Conservation (phyloP, 2,888 invertebrate genomes). For the Leptopilina myrica region DNA sequence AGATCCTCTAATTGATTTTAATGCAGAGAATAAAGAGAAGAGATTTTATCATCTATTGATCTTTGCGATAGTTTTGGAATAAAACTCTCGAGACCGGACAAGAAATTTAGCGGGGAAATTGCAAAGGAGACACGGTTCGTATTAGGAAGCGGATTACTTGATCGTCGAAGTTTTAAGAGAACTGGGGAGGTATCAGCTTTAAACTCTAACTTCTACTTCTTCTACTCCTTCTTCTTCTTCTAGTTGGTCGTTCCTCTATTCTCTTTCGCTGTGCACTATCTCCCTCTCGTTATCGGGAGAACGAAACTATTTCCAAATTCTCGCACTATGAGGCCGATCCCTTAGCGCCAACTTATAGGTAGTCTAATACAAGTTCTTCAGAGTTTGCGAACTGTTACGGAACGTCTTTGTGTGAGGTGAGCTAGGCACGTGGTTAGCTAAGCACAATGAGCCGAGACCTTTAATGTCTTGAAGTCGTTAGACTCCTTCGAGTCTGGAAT, state of each 20-base stretch:
- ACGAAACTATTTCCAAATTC: slow-evolving; percentile 67
- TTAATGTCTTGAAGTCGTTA: slow-evolving; percentile 65
- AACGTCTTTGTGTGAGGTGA: slow-evolving; percentile 60
- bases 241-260: background rate
- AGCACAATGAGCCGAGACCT: slow-evolving; percentile 65
- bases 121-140: slow-evolving; percentile 26
- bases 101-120: slow-evolving; percentile 21
- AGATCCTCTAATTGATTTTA: background rate
- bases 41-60: background rate
- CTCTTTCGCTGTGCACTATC: slow-evolving; percentile 37
- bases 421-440: slow-evolving; percentile 53
- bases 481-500: slow-evolving; percentile 59
- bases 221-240: too few relatives aligned
- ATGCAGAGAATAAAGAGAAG: background rate
- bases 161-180: slow-evolving; percentile 27
- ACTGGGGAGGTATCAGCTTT: slow-evolving; percentile 19
- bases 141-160: slow-evolving; percentile 32
- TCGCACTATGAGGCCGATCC: slow-evolving; percentile 62
- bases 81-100: slow-evolving; percentile 2
- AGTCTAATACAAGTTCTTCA: slow-evolving; percentile 69
- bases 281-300: slow-evolving; percentile 52
- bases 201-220: slow-evolving; percentile 29
- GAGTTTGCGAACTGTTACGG: slow-evolving; percentile 62
- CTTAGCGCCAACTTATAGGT: slow-evolving; percentile 69
- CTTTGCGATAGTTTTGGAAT: slow-evolving; percentile 4